A percentile compares a stretch with the other conserved stretches of the same genome.
phyloP scores from a whole-genome alignment of 1,140 invertebrate genomes.

The Himalopsyche phryganea region DNA sequence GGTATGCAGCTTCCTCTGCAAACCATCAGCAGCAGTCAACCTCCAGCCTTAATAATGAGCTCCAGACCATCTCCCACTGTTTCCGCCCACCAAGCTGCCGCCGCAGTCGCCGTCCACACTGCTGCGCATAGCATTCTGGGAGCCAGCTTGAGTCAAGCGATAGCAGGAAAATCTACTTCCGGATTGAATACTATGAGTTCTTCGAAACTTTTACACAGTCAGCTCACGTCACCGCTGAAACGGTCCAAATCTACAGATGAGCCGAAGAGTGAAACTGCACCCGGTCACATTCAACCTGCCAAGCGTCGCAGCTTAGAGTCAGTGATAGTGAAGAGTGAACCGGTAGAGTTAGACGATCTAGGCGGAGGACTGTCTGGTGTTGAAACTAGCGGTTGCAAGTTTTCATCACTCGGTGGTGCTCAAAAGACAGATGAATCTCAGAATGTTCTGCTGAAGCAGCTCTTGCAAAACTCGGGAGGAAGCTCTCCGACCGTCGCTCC shows the following conservation, averaged over 20 bases:
- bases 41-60: slow-evolving; percentile 52
- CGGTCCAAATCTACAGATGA: slow-evolving; percentile 54
- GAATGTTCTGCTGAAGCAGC: slow-evolving; percentile 85
- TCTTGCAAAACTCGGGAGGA: slow-evolving; percentile 78
- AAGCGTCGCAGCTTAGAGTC: slow-evolving; percentile 52
- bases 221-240: slow-evolving; percentile 54
- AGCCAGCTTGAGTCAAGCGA: slow-evolving; percentile 37
- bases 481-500: slow-evolving; percentile 52
- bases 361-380: slow-evolving; percentile 3
- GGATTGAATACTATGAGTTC: slow-evolving; percentile 47
- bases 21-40: slow-evolving; percentile 50
- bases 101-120: slow-evolving; percentile 6
- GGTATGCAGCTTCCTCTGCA: slow-evolving; percentile 51
- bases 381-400: slow-evolving; percentile 37
- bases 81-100: slow-evolving; percentile 17
- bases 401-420: slow-evolving; percentile 34
- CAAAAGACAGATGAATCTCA: slow-evolving; percentile 72
- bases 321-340: slow-evolving; percentile 50
- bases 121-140: slow-evolving; percentile 15
- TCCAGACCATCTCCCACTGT: slow-evolving; percentile 41
- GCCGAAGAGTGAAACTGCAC: slow-evolving; percentile 49
- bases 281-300: slow-evolving; percentile 48
- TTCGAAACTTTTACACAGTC: slow-evolving; percentile 54
- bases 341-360: slow-evolving; percentile 48
- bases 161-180: slow-evolving; percentile 42